phyloP scores from a whole-genome alignment of 2,888 invertebrate genomes.

The Andrena flavipes region DNA sequence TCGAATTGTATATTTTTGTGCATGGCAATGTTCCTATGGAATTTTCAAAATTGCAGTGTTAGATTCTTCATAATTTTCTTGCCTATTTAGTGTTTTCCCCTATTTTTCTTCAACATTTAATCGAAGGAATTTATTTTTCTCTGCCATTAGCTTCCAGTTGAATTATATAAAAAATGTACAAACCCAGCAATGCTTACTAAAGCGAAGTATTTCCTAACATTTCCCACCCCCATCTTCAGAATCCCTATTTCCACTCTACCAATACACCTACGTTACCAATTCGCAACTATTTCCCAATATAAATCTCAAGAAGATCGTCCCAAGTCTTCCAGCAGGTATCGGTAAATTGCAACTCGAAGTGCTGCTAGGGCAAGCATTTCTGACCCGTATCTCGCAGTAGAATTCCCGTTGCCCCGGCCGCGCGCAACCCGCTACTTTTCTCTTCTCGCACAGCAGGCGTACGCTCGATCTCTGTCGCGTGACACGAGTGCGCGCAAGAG shows the following conservation, averaged over 20 bases:
- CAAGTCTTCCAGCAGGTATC: constrained; percentile 71
- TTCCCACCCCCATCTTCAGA: too few relatives aligned
- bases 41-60: too few relatives aligned
- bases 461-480: constrained; percentile 45
- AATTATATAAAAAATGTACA: background rate
- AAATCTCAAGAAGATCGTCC: constrained; percentile 36
- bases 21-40: too few relatives aligned
- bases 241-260: background rate
- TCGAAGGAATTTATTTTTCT: too few relatives aligned
- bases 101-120: too few relatives aligned
- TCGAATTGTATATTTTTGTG: too few relatives aligned
- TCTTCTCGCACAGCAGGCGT: constrained; percentile 53
- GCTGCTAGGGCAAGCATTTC: constrained; percentile 82
- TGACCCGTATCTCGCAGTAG: constrained; percentile 78
- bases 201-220: too few relatives aligned
- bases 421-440: constrained; percentile 52
- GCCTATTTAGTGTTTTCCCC: too few relatives aligned
- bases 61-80: too few relatives aligned
- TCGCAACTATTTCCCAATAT: constrained; percentile 31
- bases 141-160: too few relatives aligned
- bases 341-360: constrained; percentile 81
- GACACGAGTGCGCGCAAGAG: constrained; percentile 61
- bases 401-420: constrained; percentile 75
- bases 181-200: background rate
- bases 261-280: background rate